Evolutionary conservation across 2,888 invertebrate genomes (phyloP), one percentile per base, ranked within the genome.

Genomic region (Metellina segmentata): DNA sequence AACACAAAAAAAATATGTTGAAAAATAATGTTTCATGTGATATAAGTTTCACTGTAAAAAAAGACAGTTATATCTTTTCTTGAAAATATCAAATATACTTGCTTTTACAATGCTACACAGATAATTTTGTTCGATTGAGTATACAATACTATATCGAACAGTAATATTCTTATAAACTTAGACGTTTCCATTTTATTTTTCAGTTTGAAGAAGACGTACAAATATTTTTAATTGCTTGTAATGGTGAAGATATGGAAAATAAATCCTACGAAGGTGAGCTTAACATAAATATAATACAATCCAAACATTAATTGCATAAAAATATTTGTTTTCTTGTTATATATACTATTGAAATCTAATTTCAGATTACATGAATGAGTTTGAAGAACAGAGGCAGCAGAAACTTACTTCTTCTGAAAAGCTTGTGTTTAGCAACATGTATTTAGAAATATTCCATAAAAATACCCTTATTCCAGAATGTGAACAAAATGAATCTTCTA

Each of bases 211-310:
- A 77, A 8, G 77, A 77, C 19, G 19, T 77, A 16, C 49, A 8
- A 51, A 51, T 77, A 19, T 77, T 77, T n/a, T 20, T 77, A 6
- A 77, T 77, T 51, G 77, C 77, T 77, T 77, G 77, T n/a, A 16
- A 19, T 9, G 77, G 77, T 51, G 77, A 77, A 19, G 77, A 77
- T 6, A 48, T 9, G 34, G 77, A 77, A 51, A 49, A 77, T 77
- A 77, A 77, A 51, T 51, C 77, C 7, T 19, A 51, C 8, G 77
- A 77, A 77, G 77, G 77, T 77, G 52, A 51, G 4, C 9, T 77
- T 77, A 34, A 34, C 1, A 2, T 34, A 34, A 34, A 34, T 34
- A 4, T n/a, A n/a, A n/a, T 34, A 34, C 34, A 4, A 34, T 34
- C 34, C 4, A 34, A 34, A 34, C 34, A 34, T 34, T 34, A 34